These are phyloP conservation scores for Drosophila jambulina DNA, from an alignment of 1,140 invertebrate species.

Conservation along the genomic window DNA sequence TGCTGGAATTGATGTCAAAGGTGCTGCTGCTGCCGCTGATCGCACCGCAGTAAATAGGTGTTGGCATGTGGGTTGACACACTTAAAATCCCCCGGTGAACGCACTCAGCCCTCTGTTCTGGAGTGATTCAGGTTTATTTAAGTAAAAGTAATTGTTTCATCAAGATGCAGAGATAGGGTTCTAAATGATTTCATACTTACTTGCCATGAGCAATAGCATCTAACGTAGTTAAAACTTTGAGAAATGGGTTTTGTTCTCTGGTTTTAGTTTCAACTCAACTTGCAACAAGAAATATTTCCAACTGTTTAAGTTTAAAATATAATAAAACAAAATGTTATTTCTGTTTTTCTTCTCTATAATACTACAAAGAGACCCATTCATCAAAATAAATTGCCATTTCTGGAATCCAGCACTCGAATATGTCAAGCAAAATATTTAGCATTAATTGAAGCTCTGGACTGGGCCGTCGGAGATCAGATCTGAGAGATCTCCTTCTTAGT, in stretches of 20 bases:
- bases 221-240: neutral
- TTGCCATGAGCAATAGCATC: neutral
- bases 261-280: neutral
- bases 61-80: constrained; percentile 5
- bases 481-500: constrained; percentile 18
- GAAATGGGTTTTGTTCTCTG: neutral
- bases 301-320: neutral
- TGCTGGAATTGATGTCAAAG: constrained; percentile 66
- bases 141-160: neutral
- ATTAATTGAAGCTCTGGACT: constrained; percentile 24
- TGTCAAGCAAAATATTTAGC: constrained; percentile 52
- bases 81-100: neutral
- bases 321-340: neutral
- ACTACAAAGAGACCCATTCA: constrained; percentile 9
- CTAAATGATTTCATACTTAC: neutral
- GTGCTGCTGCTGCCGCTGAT: constrained; percentile 26
- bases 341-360: neutral
- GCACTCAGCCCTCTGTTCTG: neutral
- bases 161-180: neutral
- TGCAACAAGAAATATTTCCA: neutral
- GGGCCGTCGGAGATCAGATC: constrained; percentile 18
- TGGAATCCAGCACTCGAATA: constrained; percentile 21
- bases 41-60: constrained; percentile 31
- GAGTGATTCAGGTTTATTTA: constrained; percentile 3
- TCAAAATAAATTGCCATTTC: constrained; percentile 26